A percentile compares a stretch with the other conserved stretches of the same genome.
Conservation (phyloP, 2,888 invertebrate species). For the Calliphora vomitoria region DNA sequence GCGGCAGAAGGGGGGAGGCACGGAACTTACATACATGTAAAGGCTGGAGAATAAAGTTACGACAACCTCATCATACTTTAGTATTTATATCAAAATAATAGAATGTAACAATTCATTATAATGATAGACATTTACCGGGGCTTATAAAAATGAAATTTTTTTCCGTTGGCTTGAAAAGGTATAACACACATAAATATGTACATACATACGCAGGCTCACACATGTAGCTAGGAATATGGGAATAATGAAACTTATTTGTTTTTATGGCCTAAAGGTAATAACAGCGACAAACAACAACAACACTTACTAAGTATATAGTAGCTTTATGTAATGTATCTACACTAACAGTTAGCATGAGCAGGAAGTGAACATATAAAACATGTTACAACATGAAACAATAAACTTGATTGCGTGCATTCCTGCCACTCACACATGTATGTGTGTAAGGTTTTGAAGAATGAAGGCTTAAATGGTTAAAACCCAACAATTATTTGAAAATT, state of each 20-base stretch:
- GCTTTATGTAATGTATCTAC: conserved; percentile 22
- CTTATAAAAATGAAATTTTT: conserved; percentile 58
- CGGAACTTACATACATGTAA: background rate
- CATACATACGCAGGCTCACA: background rate
- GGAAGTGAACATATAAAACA: conserved; percentile 47
- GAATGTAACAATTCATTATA: conserved; percentile 72
- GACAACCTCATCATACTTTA: conserved; percentile 49
- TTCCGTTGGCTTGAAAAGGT: conserved; percentile 45
- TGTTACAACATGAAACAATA: conserved; percentile 61
- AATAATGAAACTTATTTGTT: conserved; percentile 75
- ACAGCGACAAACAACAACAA: conserved; percentile 63
- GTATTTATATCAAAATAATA: conserved; percentile 70
- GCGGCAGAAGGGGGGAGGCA: background rate
- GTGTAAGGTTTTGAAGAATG: background rate
- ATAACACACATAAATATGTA: background rate
- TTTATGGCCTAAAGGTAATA: conserved; percentile 77
- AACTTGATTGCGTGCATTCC: conserved; percentile 45
- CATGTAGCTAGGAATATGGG: conserved; percentile 41
- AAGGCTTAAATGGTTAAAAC: conserved; percentile 45
- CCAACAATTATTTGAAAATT: conserved; percentile 16
- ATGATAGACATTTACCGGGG: conserved; percentile 67
- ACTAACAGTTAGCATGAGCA: conserved; percentile 36
- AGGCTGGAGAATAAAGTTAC: conserved; percentile 63
- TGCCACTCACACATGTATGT: background rate
- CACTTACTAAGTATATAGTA: background rate